Evolutionary conservation across 2,797 vertebrate genomes (phyloP).

Genomic region (Gallirallus australis): DNA sequence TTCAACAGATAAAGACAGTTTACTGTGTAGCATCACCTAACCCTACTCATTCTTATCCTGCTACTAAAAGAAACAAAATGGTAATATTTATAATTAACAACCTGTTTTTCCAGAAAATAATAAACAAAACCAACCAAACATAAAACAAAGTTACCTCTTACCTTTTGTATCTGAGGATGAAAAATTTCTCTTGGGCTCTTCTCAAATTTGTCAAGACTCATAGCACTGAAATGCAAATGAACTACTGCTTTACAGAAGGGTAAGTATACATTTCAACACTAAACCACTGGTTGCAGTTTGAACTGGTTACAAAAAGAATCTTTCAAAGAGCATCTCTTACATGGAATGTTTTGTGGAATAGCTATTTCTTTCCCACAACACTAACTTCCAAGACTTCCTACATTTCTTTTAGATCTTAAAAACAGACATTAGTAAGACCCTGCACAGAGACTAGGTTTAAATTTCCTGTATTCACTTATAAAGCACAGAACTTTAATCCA

Average conservation of each 20-base stretch:
- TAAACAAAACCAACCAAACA: not conserved
- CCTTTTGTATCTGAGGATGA: slow-evolving; percentile 98
- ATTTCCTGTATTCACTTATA: not conserved
- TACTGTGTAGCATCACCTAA: not conserved
- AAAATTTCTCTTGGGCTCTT: slow-evolving; percentile 96
- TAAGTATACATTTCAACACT: not conserved
- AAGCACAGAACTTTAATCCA: not conserved
- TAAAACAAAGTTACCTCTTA: slow-evolving; percentile 61
- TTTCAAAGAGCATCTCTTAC: not conserved
- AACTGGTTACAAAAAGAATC: not conserved
- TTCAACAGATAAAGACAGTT: not conserved
- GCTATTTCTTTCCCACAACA: not conserved
- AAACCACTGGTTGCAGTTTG: not conserved
- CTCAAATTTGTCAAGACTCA: slow-evolving; percentile 98
- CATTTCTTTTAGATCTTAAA: not conserved
- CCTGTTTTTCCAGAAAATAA: not conserved
- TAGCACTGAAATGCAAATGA: slow-evolving; percentile 87
- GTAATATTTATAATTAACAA: not conserved
- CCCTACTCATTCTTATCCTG: not conserved
- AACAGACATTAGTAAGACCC: not conserved
- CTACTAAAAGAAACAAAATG: not conserved
- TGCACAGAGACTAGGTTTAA: not conserved
- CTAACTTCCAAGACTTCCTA: not conserved
- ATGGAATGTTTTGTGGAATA: not conserved
- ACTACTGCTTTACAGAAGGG: not conserved